Base-by-base conservation (phyloP, 2,797 vertebrate species). In the Anisognathus igniventris region DNA sequence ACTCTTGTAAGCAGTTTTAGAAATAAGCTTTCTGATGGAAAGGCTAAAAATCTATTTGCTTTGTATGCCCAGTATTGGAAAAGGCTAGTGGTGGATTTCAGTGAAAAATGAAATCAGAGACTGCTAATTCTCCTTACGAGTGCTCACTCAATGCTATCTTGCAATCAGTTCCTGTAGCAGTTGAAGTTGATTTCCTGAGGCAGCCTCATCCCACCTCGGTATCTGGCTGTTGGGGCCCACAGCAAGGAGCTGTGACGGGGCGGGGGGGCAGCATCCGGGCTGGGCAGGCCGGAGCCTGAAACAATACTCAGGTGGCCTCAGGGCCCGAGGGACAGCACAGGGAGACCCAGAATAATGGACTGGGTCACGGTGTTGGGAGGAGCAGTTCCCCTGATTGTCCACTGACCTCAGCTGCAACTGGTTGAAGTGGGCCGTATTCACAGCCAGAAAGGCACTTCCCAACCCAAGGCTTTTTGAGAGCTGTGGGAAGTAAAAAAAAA, bases 301-400 rank as follows among this genome's bases (percentile, higher is more conserved):
- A 42, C 64, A 73, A 37, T 56, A 3, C 67, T 56, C 53, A 60
- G 88, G 81, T 86, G 64, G 57, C 81, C 87, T 39, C 50, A 72
- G 48, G 0, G 0, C 60, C 33, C 2, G 17, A 53, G 68, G 5
- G 39, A 39, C 25, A 12, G 6, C 35, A 1, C 35, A 8, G 53
- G 6, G n/a, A 53, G 60, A 85, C 75, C 57, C 71, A 7, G 21
- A 72, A 54, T 37, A 94, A 67, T 28, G 47, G 67, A 31, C 0
- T 70, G 74, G 77, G 78, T 84, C 65, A 74, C 73, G 40, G 79
- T 64, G 62, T 79, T 72, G 93, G 94, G 90, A 90, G 93, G 92
- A 95, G 91, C 91, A 96, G 89, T 97, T 96, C 95, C 93, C 93
- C 70, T 3, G 20, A 95, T 96, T 96, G 90, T 96, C 81, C 58